Evolutionary conservation across 2,113 vertebrate genomes (phyloP).

Genomic region (Podarcis cretensis): DNA sequence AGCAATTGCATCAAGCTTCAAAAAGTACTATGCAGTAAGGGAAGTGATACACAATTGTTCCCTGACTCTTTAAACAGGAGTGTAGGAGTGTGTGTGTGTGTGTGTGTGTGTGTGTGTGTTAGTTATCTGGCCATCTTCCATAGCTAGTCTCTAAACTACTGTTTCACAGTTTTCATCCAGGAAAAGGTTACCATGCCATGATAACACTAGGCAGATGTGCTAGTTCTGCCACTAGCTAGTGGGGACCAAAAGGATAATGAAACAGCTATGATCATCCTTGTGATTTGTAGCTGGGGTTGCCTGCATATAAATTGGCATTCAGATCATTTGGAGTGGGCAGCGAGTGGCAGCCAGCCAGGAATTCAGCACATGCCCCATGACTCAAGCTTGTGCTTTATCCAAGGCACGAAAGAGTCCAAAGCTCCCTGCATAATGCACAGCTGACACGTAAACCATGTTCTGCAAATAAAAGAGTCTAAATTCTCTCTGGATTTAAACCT

Average conservation of each 20-base stretch:
- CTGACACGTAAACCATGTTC: background rate
- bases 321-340: background rate
- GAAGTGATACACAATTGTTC: background rate
- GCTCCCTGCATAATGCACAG: background rate
- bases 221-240: background rate
- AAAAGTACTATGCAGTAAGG: background rate
- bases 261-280: background rate
- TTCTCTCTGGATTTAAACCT: background rate
- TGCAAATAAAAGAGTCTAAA: background rate
- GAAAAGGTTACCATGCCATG: background rate
- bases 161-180: background rate
- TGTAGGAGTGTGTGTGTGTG: too few relatives aligned
- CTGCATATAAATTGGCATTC: constrained; percentile 17
- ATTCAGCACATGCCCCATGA: background rate
- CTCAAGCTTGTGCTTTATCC: background rate
- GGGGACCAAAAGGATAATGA: background rate
- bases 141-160: background rate
- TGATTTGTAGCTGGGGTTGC: background rate
- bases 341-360: background rate
- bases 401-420: background rate
- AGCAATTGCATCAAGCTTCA: background rate
- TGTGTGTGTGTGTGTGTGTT: background rate
- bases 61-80: background rate
- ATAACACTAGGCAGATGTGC: background rate
- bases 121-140: background rate